Evolutionary conservation across 2,888 invertebrate species (phyloP).

Genomic region (Agonopterix alstromeriana): DNA sequence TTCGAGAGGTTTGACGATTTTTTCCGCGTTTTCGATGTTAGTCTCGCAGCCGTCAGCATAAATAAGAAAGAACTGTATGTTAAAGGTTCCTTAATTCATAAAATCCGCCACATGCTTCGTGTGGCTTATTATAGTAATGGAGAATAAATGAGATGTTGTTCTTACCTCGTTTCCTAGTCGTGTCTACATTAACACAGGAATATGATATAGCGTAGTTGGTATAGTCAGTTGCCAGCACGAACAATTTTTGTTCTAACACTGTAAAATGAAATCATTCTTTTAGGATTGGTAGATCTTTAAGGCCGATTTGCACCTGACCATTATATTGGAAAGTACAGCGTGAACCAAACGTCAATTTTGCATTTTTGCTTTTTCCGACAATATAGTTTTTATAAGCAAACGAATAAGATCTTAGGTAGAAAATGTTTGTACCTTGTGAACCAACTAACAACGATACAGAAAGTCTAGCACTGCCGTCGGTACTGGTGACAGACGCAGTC

Average conservation of each 20-base stretch:
- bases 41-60: too few relatives aligned
- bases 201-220: constrained; percentile 79
- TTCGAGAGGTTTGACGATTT: too few relatives aligned
- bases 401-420: neutral
- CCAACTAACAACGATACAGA: constrained; percentile 39
- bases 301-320: too few relatives aligned
- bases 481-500: constrained; percentile 33
- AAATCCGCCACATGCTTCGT: too few relatives aligned
- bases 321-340: too few relatives aligned
- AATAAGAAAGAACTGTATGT: too few relatives aligned
- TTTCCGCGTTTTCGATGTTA: too few relatives aligned
- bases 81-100: too few relatives aligned
- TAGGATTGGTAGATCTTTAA: too few relatives aligned
- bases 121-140: too few relatives aligned
- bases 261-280: constrained; percentile 11
- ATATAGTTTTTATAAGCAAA: neutral
- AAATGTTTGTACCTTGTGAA: constrained; percentile 26
- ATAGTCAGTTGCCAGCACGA: constrained; percentile 81
- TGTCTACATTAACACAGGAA: constrained; percentile 71
- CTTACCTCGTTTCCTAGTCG: constrained; percentile 62
- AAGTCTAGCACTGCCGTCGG: constrained; percentile 40
- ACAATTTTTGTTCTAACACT: constrained; percentile 37
- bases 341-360: too few relatives aligned
- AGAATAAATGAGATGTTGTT: neutral
- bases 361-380: too few relatives aligned